Conservation (phyloP, 2,888 invertebrate species). For the Drosophila pseudotakahashii region DNA sequence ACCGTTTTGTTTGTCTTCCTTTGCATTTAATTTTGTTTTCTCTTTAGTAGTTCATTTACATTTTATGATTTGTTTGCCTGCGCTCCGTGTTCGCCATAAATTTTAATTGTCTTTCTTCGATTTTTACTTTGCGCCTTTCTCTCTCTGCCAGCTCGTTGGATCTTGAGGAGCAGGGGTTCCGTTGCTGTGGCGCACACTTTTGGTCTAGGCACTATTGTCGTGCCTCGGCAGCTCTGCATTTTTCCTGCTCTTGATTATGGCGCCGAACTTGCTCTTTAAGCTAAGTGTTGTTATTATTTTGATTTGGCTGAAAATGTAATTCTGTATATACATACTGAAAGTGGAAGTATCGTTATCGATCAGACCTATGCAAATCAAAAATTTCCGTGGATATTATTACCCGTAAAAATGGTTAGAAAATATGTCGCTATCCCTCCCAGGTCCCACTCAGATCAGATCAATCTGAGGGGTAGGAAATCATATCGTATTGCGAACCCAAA, state of each 20-base stretch:
- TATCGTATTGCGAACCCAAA: slow-evolving; percentile 10
- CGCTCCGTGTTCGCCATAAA: slow-evolving; percentile 59
- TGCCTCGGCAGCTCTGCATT: slow-evolving; percentile 44
- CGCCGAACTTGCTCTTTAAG: slow-evolving; percentile 52
- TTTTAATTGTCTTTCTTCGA: slow-evolving; percentile 79
- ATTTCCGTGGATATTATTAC: neutral
- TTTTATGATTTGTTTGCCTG: slow-evolving; percentile 75
- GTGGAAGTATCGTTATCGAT: neutral
- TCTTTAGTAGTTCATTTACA: slow-evolving; percentile 61
- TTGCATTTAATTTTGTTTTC: slow-evolving; percentile 28
- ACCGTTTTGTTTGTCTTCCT: slow-evolving; percentile 17
- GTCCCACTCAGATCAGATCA: slow-evolving; percentile 16
- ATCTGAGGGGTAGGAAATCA: slow-evolving; percentile 23
- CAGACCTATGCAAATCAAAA: neutral
- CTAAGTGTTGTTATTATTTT: neutral
- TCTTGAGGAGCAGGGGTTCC: neutral
- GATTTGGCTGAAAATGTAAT: neutral
- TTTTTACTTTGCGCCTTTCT: slow-evolving; percentile 62
- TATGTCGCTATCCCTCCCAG: slow-evolving; percentile 7
- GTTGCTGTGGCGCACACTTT: slow-evolving; percentile 25
- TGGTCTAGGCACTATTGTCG: slow-evolving; percentile 47
- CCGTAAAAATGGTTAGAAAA: neutral
- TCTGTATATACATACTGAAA: neutral
- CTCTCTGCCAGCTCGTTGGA: slow-evolving; percentile 12
- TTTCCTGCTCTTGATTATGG: slow-evolving; percentile 11